These are phyloP conservation scores for Xenopus tropicalis DNA, from an alignment of 2,113 vertebrate species.

Conservation along the genomic window DNA sequence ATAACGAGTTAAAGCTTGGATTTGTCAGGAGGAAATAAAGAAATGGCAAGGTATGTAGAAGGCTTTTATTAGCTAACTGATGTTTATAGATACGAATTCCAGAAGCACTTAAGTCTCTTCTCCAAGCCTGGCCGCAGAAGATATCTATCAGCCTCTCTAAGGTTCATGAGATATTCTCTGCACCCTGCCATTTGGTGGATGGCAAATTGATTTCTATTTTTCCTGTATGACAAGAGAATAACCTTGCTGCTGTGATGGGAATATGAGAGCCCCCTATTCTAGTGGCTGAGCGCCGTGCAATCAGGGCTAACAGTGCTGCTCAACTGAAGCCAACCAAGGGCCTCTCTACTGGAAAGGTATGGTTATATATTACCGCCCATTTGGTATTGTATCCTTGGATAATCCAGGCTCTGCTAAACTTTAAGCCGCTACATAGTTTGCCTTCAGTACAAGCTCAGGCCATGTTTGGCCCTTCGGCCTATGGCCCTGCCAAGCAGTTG, in stretches of 20 bases:
- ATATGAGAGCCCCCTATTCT: conserved; percentile 5
- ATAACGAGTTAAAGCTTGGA: background rate
- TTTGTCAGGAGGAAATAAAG: conserved; percentile 19
- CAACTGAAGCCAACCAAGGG: too few species aligned
- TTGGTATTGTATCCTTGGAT: too few species aligned
- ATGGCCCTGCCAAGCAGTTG: too few species aligned
- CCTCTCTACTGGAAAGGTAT: too few species aligned
- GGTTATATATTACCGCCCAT: too few species aligned
- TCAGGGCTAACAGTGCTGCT: too few species aligned
- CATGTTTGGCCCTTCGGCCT: too few species aligned
- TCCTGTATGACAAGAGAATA: conserved; percentile 4
- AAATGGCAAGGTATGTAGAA: conserved; percentile 16
- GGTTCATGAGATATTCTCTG: background rate
- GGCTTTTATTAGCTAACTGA: conserved; percentile 33
- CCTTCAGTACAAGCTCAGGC: too few species aligned
- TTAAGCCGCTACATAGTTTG: too few species aligned
- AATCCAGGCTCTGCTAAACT: too few species aligned
- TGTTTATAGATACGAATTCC: conserved; percentile 14
- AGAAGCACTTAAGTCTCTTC: conserved; percentile 8
- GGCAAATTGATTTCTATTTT: conserved; percentile 35
- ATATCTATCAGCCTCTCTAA: conserved; percentile 11
- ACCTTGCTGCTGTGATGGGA: conserved; percentile 11
- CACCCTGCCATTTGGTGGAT: conserved; percentile 32
- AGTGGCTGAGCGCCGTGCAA: background rate
- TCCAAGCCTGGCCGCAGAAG: background rate